phyloP scores from a whole-genome alignment of 1,140 invertebrate genomes.

The Caenorhabditis remanei region DNA sequence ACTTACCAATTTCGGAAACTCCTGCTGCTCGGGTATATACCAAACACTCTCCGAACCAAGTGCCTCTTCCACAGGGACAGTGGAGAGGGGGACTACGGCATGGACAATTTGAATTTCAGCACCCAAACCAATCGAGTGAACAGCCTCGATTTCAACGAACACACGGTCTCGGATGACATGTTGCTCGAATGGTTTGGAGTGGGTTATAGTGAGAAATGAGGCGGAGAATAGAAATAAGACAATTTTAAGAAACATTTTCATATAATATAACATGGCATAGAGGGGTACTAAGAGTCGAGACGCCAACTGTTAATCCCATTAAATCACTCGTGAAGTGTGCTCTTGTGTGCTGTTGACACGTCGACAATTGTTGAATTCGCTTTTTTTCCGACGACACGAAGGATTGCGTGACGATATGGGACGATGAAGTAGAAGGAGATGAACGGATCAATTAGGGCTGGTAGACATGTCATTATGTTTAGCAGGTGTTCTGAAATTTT shows the following conservation, averaged over 20 bases:
- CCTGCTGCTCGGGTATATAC: constrained; percentile 41
- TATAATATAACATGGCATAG: not conserved
- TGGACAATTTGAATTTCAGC: constrained; percentile 26
- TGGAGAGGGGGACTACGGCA: constrained; percentile 3
- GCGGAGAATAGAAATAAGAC: not conserved
- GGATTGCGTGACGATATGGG: constrained; percentile 8
- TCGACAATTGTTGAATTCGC: not conserved
- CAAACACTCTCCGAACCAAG: constrained; percentile 7
- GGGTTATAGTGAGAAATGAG: not conserved
- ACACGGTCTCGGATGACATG: not conserved
- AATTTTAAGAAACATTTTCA: not conserved
- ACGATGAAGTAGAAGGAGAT: constrained; percentile 41
- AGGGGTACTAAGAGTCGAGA: too few relatives aligned
- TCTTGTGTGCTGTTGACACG: not conserved
- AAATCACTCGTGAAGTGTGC: not conserved
- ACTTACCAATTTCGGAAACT: constrained; percentile 36
- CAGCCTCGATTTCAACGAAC: constrained; percentile 46
- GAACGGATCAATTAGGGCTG: constrained; percentile 17
- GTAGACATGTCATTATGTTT: constrained; percentile 22
- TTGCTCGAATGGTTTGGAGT: constrained; percentile 9
- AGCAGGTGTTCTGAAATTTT: constrained; percentile 16
- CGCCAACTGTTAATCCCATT: not conserved
- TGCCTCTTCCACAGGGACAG: not conserved
- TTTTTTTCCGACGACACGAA: not conserved
- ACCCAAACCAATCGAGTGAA: not conserved